Evolutionary conservation across 2,888 invertebrate species (phyloP).

Genomic region (Lasioglossum vierecki): DNA sequence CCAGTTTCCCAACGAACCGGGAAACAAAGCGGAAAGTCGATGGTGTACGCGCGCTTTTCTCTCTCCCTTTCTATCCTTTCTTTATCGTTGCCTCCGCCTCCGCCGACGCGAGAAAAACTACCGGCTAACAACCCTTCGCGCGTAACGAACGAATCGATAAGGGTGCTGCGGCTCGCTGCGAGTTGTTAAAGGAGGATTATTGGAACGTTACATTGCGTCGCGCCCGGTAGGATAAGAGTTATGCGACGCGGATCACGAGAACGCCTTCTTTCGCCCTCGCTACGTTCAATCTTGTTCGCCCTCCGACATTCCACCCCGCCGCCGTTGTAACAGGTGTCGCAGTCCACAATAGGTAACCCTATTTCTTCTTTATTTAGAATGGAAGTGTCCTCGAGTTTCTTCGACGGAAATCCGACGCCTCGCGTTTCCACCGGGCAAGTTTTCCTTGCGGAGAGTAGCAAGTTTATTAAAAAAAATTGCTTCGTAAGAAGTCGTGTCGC

Average conservation of each 20-base stretch:
- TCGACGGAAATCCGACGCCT: neutral
- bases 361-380: neutral
- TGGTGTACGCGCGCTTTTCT: neutral
- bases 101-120: slow-evolving; percentile 28
- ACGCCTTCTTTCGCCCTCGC: neutral
- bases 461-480: neutral
- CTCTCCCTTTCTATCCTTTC: neutral
- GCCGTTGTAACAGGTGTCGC: neutral
- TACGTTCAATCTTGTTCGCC: neutral
- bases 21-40: slow-evolving; percentile 12
- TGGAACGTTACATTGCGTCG: neutral
- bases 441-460: neutral
- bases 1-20: neutral
- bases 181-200: slow-evolving; percentile 63
- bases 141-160: slow-evolving; percentile 66
- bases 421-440: neutral
- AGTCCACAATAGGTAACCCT: neutral
- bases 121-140: slow-evolving; percentile 44
- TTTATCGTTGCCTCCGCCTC: neutral
- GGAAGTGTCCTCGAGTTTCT: neutral
- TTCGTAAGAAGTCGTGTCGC: neutral
- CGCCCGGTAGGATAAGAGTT: neutral
- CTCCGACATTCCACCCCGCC: neutral
- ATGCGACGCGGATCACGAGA: neutral
- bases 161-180: slow-evolving; percentile 29